These are phyloP conservation scores for Halichoerus grypus DNA, from an alignment of 2,113 vertebrate species.

Conservation along the genomic window DNA sequence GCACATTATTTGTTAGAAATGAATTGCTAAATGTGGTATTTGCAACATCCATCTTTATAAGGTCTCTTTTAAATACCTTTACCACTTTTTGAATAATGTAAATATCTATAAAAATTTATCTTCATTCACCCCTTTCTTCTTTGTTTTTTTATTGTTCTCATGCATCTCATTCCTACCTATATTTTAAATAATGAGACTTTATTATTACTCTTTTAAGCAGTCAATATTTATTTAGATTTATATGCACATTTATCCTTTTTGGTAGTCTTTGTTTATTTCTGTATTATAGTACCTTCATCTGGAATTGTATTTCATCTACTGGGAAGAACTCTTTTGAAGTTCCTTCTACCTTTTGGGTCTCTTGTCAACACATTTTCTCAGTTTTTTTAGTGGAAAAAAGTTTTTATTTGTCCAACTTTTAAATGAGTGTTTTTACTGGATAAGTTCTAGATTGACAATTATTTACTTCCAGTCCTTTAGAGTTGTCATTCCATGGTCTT, in stretches of 20 bases:
- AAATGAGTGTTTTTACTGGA: neutral
- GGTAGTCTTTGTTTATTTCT: neutral
- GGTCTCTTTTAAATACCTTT: neutral
- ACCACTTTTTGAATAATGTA: neutral
- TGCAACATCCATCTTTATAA: neutral
- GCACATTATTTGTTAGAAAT: neutral
- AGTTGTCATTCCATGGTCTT: neutral
- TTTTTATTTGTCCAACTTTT: neutral
- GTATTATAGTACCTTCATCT: neutral
- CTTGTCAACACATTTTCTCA: neutral
- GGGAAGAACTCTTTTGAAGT: neutral
- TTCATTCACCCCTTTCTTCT: neutral
- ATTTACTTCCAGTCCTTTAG: neutral
- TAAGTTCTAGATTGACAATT: neutral
- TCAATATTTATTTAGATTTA: neutral
- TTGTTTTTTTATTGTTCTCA: neutral
- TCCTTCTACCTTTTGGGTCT: neutral
- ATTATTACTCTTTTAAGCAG: neutral
- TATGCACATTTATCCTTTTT: neutral
- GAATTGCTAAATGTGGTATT: neutral
- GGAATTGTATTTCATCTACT: neutral
- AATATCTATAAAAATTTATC: neutral
- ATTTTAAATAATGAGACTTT: neutral
- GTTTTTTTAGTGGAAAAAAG: neutral
- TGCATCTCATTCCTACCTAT: neutral